These are phyloP conservation scores for Botia almorhae DNA, from an alignment of 2,797 vertebrate genomes.

Conservation along the genomic window DNA sequence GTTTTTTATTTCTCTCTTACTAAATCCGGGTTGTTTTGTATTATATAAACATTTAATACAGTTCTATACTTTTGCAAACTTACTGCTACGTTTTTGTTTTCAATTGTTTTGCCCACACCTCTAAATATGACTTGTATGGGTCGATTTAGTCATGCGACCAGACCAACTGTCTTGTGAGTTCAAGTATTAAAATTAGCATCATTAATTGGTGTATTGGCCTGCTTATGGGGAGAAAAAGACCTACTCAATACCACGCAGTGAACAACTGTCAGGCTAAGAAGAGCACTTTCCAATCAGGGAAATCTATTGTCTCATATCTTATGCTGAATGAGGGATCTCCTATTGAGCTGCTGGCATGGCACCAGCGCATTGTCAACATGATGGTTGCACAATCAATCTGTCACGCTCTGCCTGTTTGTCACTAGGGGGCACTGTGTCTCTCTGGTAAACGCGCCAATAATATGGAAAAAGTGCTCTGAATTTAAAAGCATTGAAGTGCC, in stretches of 20 bases:
- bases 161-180: conserved; percentile 51
- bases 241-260: conserved; percentile 67
- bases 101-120: neutral
- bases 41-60: neutral
- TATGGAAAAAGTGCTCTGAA: neutral
- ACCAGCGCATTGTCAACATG: conserved; percentile 74
- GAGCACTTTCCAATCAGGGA: conserved; percentile 76
- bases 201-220: conserved; percentile 76
- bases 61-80: neutral
- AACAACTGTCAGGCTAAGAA: conserved; percentile 70
- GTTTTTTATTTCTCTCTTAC: neutral
- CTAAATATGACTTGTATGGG: conserved; percentile 17
- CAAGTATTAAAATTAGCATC: conserved; percentile 73
- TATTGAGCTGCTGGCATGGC: conserved; percentile 76
- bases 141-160: conserved; percentile 36
- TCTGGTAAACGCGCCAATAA: conserved; percentile 49
- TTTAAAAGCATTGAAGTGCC: conserved; percentile 31
- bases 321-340: conserved; percentile 75
- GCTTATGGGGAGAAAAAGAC: conserved; percentile 69
- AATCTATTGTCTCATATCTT: conserved; percentile 76
- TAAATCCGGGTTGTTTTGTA: neutral
- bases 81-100: neutral
- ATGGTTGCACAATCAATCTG: conserved; percentile 70
- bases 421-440: conserved; percentile 79
- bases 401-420: conserved; percentile 32